Conservation (phyloP, 2,113 vertebrate genomes). For the Oplegnathus fasciatus region DNA sequence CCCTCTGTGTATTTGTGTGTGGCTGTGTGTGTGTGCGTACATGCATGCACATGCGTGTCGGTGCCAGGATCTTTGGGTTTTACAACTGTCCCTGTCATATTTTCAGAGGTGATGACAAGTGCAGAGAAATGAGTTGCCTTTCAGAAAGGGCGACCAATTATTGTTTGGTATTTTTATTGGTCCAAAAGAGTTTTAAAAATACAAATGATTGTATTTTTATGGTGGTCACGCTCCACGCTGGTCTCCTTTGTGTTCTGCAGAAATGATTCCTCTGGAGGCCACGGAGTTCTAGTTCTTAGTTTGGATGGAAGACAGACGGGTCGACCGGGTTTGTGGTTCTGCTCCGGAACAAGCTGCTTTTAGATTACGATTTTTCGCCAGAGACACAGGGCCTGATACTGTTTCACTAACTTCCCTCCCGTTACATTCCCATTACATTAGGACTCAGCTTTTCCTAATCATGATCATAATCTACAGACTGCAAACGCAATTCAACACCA, state of each 20-base stretch:
- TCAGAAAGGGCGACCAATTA: slow-evolving; percentile 59
- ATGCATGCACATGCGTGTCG: background rate
- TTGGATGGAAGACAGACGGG: slow-evolving; percentile 73
- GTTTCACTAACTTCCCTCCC: slow-evolving; percentile 55
- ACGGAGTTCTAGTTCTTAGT: slow-evolving; percentile 68
- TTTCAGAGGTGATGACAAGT: slow-evolving; percentile 75
- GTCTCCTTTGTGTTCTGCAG: slow-evolving; percentile 72
- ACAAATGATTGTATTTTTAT: slow-evolving; percentile 76
- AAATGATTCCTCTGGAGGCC: slow-evolving; percentile 70
- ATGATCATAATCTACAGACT: slow-evolving; percentile 24
- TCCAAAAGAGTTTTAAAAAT: slow-evolving; percentile 75
- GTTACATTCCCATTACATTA: slow-evolving; percentile 61
- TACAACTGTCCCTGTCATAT: slow-evolving; percentile 69
- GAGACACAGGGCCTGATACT: slow-evolving; percentile 57
- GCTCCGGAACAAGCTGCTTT: slow-evolving; percentile 73
- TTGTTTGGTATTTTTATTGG: slow-evolving; percentile 80
- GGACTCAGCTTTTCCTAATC: slow-evolving; percentile 60
- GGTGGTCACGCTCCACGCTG: slow-evolving; percentile 68
- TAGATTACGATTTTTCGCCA: slow-evolving; percentile 63
- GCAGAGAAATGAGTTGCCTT: slow-evolving; percentile 55
- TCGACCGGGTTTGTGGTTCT: slow-evolving; percentile 78
- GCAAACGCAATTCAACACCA: slow-evolving; percentile 47
- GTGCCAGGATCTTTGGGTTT: slow-evolving; percentile 59
- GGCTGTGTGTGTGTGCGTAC: background rate
- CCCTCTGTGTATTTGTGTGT: slow-evolving; percentile 22